These are phyloP conservation scores for Nyctibius bracteatus DNA, from an alignment of 2,113 vertebrate species.

Conservation along the genomic window DNA sequence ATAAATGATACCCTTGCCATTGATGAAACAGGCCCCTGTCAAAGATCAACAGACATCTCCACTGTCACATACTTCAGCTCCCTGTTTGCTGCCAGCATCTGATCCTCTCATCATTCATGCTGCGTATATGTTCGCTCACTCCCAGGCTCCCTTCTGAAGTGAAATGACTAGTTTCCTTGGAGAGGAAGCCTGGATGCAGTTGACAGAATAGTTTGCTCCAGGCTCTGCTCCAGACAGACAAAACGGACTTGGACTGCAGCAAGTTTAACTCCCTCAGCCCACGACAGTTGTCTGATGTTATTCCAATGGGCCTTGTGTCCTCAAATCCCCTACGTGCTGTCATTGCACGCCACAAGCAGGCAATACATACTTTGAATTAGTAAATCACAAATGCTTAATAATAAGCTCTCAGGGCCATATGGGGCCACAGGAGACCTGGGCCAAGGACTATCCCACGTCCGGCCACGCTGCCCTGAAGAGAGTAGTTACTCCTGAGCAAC, in stretches of 20 bases:
- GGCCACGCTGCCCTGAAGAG: neutral
- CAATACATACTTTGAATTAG: neutral
- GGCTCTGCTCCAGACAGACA: constrained; percentile 33
- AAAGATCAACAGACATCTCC: neutral
- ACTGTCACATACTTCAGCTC: neutral
- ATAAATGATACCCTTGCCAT: neutral
- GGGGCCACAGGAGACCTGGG: neutral
- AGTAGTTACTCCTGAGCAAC: neutral
- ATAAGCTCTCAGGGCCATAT: neutral
- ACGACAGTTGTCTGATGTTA: neutral
- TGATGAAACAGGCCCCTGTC: neutral
- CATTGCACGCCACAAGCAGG: neutral
- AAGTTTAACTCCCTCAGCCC: constrained; percentile 34
- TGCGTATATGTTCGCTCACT: neutral
- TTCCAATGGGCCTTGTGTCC: neutral
- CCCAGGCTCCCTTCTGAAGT: neutral
- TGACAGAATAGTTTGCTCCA: constrained; percentile 45
- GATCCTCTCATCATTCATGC: constrained; percentile 31
- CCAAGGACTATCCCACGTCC: neutral
- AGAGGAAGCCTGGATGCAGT: constrained; percentile 6
- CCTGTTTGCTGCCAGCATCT: neutral
- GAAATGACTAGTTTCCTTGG: constrained; percentile 39
- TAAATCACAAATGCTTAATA: neutral
- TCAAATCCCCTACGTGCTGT: neutral
- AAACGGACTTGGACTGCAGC: constrained; percentile 13